Evolutionary conservation across 2,888 invertebrate genomes (phyloP), one percentile per base, ranked within the genome.

Genomic region (Lissocephala sabroskyi): DNA sequence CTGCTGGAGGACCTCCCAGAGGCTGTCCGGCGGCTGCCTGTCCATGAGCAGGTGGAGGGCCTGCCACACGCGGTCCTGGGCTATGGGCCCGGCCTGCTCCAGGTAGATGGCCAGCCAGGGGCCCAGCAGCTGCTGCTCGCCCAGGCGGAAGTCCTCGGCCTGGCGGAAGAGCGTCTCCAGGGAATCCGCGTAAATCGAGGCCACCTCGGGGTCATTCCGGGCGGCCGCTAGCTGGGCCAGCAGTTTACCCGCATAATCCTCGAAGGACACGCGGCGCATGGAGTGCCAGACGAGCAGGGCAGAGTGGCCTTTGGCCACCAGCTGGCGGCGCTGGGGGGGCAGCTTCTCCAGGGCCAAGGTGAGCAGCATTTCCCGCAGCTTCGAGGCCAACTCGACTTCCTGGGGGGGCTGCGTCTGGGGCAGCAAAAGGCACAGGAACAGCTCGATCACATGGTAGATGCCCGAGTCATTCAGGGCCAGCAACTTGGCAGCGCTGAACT

Each of bases 401-500:
- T n/a, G n/a, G 1, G 19, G 45, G 14, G 81, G 68, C 23, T 83
- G 80, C 1, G 63, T 66, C 14, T 77, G 76, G 3, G 50, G 44
- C 0, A 84, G 52, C 3, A 80, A 70, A 41, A 85, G 53, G 6
- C 80, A 75, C 0, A 85, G 58, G 49, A 85, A 83, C 13, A 85
- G 61, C 53, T 84, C 84, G 10, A 87, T 82, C 35, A 89, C 85
- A 80, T 89, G 87, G 60, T 87, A 87, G 26, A 89, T 82, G 1
- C 89, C 89, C 18, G 82, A 82, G 63, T 88, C 87, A 17, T 86
- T 86, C 9, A 88, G 83, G 5, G 87, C 85, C 45, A 85, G 70
- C 42, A 89, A 82, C 79, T 88, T 89, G 41, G 85, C 85, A n/a
- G 85, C 79, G 10, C 87, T 86, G 50, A 89, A 88, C 71, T 89